Percentiles rank a stretch among this genome's conserved stretches.
These are phyloP conservation scores for Calliphora vomitoria DNA, from an alignment of 2,888 invertebrate species.

Conservation along the genomic window DNA sequence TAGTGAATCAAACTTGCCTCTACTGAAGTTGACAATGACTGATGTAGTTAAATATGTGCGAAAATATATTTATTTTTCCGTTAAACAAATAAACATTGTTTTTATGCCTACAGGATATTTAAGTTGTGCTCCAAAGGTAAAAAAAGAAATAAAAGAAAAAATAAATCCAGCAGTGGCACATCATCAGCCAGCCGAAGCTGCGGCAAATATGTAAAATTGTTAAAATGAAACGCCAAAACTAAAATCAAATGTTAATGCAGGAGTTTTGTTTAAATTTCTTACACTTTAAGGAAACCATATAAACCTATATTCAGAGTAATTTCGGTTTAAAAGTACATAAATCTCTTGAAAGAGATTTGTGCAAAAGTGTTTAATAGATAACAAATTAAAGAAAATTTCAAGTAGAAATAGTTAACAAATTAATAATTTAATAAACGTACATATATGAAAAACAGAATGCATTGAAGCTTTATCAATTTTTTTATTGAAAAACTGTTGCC, in stretches of 20 bases:
- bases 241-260: background rate
- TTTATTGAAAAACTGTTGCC: no score
- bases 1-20: background rate
- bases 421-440: background rate
- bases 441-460: background rate
- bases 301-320: background rate
- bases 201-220: constrained; percentile 25
- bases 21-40: constrained; percentile 58
- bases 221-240: constrained; percentile 19
- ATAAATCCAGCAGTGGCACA: background rate
- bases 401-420: background rate
- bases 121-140: constrained; percentile 42
- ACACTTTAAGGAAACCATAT: constrained; percentile 32
- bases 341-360: no score
- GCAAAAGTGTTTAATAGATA: no score
- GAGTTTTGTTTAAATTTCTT: background rate
- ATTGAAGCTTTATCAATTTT: no score
- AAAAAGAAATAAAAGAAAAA: background rate
- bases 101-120: constrained; percentile 66
- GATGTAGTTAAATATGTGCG: constrained; percentile 48
- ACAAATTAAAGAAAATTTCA: no score
- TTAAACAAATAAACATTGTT: constrained; percentile 66
- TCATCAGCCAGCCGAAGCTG: background rate
- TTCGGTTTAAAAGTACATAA: background rate
- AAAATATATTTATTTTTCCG: constrained; percentile 61